Evolutionary conservation across 2,113 vertebrate species (phyloP), one percentile per base, ranked within the genome.

Genomic region (Probosciger aterrimus): DNA sequence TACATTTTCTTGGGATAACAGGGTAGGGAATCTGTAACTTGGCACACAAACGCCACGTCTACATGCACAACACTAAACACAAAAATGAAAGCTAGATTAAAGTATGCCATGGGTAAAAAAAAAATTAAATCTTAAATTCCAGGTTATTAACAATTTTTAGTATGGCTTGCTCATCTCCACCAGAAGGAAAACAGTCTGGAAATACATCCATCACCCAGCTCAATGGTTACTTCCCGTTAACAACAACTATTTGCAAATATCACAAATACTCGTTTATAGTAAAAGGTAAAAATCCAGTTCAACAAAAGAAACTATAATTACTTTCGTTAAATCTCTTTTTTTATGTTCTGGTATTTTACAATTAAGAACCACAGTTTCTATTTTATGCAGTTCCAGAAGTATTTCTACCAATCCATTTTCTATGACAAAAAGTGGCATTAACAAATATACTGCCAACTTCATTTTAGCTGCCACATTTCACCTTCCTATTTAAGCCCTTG

Each of bases 71-170:
- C 57, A 82, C 43, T 69, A 84, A 92, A 93, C 35, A 75, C 11
- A 93, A 87, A 95, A 96, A 90, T 62, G 75, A 63, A 93, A 87
- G 16, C 57, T 88, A 68, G 60, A 70, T 87, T 91, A 88, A 96
- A 82, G 63, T 80, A 77, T 67, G 73, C 78, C 64, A 86, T 60
- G 46, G 57, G 19, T 80, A 57, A 43, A 95, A 95, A 85, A 80
- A 76, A 30, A 33, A 31, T 14, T 18, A 24, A 57, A 57, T 69
- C 76, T 77, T 81, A 28, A 63, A 88, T 49, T 90, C 47, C 57
- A 94, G 13, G 25, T 75, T 82, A 76, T 65, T 83, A 92, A 52
- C 67, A 55, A 69, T 43, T 87, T 95, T 87, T 75, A 93, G 74
- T 15, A 88, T 25, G 10, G 41, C 19, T 95, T 92, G 75, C 37